Evolutionary conservation across 2,113 vertebrate species (phyloP).

Genomic region (Sardina pilchardus): DNA sequence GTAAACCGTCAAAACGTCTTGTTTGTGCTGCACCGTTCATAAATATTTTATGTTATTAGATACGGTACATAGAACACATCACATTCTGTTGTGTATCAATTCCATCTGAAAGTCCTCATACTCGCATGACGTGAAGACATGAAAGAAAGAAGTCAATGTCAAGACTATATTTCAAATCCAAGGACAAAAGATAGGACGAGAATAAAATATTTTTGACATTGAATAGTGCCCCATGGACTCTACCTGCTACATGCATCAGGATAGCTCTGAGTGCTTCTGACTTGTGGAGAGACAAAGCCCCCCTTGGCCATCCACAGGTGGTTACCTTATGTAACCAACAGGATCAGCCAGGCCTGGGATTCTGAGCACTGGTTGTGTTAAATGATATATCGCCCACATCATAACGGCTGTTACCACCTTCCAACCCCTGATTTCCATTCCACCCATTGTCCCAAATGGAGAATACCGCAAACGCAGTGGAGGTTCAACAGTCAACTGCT

Average conservation of each 20-base stretch:
- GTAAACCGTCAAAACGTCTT: no score
- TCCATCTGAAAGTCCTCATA: neutral
- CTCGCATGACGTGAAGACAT: neutral
- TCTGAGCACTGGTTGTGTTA: neutral
- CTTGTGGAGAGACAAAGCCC: neutral
- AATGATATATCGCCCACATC: constrained; percentile 15
- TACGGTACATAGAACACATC: neutral
- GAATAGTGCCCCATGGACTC: constrained; percentile 8
- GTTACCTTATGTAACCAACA: neutral
- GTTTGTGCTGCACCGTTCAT: no score
- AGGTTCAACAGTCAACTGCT: neutral
- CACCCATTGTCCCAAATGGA: neutral
- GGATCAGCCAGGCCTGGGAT: constrained; percentile 3
- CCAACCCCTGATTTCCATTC: neutral
- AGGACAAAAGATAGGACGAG: neutral
- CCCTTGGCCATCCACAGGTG: neutral
- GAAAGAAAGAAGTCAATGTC: neutral
- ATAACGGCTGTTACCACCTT: constrained; percentile 7
- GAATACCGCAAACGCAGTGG: neutral
- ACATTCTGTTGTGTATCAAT: neutral
- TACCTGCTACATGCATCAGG: constrained; percentile 8
- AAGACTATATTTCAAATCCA: neutral
- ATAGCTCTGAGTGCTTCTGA: neutral
- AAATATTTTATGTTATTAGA: neutral
- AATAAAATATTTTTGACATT: neutral